These are phyloP conservation scores for Botrylloides violaceus DNA, from an alignment of 23 tunicate species.

Conservation along the genomic window DNA sequence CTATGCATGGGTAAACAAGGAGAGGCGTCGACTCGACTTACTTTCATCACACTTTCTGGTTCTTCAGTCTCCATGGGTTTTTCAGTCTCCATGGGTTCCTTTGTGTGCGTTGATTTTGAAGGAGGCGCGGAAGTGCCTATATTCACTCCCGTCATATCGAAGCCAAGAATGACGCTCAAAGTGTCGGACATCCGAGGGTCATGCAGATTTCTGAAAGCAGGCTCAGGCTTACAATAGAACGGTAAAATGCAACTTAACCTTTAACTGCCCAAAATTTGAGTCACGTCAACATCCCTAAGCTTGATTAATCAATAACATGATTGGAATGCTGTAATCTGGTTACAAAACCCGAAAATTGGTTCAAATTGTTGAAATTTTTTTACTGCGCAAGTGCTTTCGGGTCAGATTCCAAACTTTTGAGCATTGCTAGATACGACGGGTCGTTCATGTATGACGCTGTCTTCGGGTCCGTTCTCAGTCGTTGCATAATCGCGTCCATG, in stretches of 20 bases:
- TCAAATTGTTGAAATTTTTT: not conserved
- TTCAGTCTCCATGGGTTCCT: not conserved
- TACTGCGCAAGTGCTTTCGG: slow-evolving; percentile 36
- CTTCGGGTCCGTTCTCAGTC: slow-evolving; percentile 40
- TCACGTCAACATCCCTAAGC: no score
- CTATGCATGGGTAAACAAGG: no score
- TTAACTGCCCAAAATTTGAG: no score
- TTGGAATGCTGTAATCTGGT: no score
- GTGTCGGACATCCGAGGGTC: slow-evolving; percentile 82
- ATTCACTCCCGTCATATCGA: slow-evolving; percentile 26
- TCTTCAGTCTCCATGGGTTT: slow-evolving; percentile 2
- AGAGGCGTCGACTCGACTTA: no score
- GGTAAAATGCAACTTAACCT: no score
- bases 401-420: slow-evolving; percentile 30
- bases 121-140: not conserved
- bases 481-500: slow-evolving; percentile 35
- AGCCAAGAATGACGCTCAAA: slow-evolving; percentile 61
- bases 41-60: slow-evolving; percentile 1
- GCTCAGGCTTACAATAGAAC: no score
- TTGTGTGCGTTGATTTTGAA: not conserved
- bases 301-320: no score
- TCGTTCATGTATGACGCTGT: slow-evolving; percentile 56
- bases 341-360: no score
- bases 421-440: slow-evolving; percentile 57
- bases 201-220: slow-evolving; percentile 21